Evolutionary conservation across 2,888 invertebrate genomes (phyloP).

Genomic region (Archips crataeganus): DNA sequence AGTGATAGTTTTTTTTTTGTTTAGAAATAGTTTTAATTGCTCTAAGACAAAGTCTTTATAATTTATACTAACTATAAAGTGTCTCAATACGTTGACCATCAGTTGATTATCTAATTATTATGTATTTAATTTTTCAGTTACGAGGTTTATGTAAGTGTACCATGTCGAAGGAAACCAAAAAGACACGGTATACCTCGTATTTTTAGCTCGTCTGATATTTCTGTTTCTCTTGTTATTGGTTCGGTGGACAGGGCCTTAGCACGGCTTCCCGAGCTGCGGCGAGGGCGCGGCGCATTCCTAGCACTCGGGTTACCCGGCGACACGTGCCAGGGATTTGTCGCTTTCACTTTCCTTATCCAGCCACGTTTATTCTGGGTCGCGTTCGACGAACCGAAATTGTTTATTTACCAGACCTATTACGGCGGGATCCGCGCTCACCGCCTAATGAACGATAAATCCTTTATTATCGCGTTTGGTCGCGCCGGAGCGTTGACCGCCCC

Average conservation of each 20-base stretch:
- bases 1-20: too few species aligned
- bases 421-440: conserved; percentile 42
- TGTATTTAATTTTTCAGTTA: too few species aligned
- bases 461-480: conserved; percentile 60
- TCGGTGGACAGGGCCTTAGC: conserved; percentile 45
- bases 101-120: too few species aligned
- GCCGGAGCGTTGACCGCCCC: conserved; percentile 65
- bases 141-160: too few species aligned
- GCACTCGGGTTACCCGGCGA: conserved; percentile 57
- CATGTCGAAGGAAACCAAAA: too few species aligned
- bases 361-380: conserved; percentile 61
- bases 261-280: conserved; percentile 51
- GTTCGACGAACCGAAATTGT: conserved; percentile 68
- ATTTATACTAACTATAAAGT: too few species aligned
- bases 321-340: conserved; percentile 65
- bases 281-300: conserved; percentile 56
- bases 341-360: conserved; percentile 74
- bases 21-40: too few species aligned
- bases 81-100: too few species aligned
- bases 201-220: too few species aligned
- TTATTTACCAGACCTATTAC: conserved; percentile 59
- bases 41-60: too few species aligned
- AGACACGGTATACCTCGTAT: too few species aligned
- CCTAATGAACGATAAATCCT: conserved; percentile 75
- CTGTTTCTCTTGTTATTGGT: too few species aligned